Base-by-base conservation (phyloP, 2,113 vertebrate genomes). In the Otolemur garnettii region DNA sequence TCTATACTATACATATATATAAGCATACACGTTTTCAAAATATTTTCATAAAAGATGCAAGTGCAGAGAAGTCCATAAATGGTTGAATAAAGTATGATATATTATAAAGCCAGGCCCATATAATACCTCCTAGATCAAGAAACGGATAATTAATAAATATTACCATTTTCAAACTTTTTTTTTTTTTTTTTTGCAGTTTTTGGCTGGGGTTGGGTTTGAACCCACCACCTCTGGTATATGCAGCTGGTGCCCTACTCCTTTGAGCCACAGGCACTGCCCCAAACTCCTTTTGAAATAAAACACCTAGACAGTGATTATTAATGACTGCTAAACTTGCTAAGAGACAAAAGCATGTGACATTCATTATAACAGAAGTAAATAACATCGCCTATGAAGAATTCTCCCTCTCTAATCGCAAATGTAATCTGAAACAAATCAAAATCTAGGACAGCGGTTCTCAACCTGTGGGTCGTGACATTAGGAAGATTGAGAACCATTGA, bases 281-380 rank as follows among this genome's bases (percentile, higher is more conserved):
- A 93, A 94, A 72, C 3, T 94, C 59, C 18, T 84, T 87, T 92
- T 42, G 55, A 87, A 94, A 94, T 57, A 69, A 69, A 85, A 68
- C 5, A 79, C 74, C 18, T 45, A 90, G 3, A 33, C n/a, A 88
- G 79, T 75, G 17, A 87, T 87, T n/a, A 92, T 62, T 74, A 86
- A 59, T 57, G 33, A 92, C 45, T 87, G 19, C 15, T 92, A 53
- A 86, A 33, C 69, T 85, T 85, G 50, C 57, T 30, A 7, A 87
- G 50, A 75, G 9, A 62, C 15, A 77, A 86, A 42, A 42, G 9
- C 35, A 87, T 78, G 33, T 59, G 71, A 50, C 2, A 14, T 64
- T 90, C 62, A 90, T 86, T 90, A 42, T 50, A 82, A 55, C 42
- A 90, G 17, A 90, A 59, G 30, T 77, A 87, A 92, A 92, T 18